Evolutionary conservation across 1,140 invertebrate species (phyloP), one percentile per base, ranked within the genome.

Genomic region (Drosophila repletoides): DNA sequence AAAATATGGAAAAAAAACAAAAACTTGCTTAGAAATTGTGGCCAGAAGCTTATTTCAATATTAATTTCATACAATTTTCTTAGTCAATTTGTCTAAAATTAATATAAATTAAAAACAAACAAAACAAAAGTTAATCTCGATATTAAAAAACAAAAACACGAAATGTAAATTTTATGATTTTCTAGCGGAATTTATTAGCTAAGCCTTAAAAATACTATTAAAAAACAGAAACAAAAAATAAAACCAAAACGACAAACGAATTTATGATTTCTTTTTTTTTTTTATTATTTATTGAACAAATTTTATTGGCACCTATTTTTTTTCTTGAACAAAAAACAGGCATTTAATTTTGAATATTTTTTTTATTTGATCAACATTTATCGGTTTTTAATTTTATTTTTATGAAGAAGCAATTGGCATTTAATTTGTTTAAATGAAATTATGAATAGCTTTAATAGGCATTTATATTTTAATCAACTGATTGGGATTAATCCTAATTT

Each of bases 121-220:
- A 70, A 75, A 45, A 58, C 38, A 67, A 72, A 58, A 34, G 17
- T 70, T 61, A 77, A 83, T 77, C 77, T 84, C 77, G 73, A 77
- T 84, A 73, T 76, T 76, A 66, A 58, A 46, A 22, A 14, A 19
- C 38, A 34, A 58, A 53, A 36, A 34, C 12, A 26, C 40, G n/a
- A 38, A 22, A 7, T 69, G 58, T 68, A 58, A 36, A 56, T 49
- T 59, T 60, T 77, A 70, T 77, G 10, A 59, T 79, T 83, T 83
- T 68, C 65, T 83, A 84, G 79, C 66, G 49, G 79, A 83, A 83
- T 83, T 83, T 83, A 83, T 84, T 60, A 83, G 73, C 69, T 76
- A 77, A 83, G 79, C 49, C 43, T 34, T 56, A 28, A 17, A 53
- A 17, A 6, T 28, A 36, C 10, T 56, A 52, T 49, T 29, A 63